Conservation (phyloP, 1,140 invertebrate genomes). For the Papilio polyxenes region DNA sequence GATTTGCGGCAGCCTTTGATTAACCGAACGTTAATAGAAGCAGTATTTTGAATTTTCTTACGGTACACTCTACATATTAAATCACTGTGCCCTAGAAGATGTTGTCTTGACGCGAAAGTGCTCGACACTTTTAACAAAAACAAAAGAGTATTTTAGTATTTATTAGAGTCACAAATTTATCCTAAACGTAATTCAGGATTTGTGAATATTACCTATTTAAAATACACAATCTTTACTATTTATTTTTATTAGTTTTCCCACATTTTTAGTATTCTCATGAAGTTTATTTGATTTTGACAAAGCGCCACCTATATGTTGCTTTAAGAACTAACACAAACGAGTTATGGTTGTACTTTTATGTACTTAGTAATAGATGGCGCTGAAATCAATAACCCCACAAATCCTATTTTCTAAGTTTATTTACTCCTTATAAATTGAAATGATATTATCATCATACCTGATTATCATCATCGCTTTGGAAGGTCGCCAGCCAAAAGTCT, state of each 20-base stretch:
- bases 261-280: background rate
- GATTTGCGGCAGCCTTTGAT: constrained; percentile 33
- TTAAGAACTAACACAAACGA: background rate
- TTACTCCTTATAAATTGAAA: too few species aligned
- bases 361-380: background rate
- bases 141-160: too few species aligned
- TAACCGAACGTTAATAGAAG: constrained; percentile 15
- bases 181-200: background rate
- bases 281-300: background rate
- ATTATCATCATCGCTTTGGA: constrained; percentile 53
- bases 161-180: too few species aligned
- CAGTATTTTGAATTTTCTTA: background rate
- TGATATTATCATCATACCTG: constrained; percentile 56
- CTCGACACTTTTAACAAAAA: background rate
- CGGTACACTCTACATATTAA: background rate
- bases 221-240: background rate
- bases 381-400: background rate
- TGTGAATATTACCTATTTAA: background rate
- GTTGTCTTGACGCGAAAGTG: background rate
- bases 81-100: background rate
- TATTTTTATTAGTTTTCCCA: background rate
- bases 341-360: background rate
- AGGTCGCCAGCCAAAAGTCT: constrained; percentile 74
- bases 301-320: background rate
- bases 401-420: too few species aligned